Evolutionary conservation across 2,888 invertebrate genomes (phyloP), one percentile per base, ranked within the genome.

Genomic region (Emesis furor): DNA sequence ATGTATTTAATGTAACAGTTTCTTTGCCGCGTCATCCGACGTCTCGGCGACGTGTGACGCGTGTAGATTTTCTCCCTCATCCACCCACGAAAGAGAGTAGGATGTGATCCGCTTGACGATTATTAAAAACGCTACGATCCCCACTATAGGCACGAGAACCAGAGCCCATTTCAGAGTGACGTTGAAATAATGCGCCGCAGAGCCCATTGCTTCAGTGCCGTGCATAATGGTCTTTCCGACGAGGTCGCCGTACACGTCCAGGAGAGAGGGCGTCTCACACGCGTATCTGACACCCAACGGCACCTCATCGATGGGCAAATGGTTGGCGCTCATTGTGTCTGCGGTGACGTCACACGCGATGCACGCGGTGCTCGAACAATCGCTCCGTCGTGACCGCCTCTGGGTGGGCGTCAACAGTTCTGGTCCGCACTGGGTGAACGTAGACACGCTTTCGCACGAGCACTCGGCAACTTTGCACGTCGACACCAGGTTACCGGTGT

Each of bases 81-180:
- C 42, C 42, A 42, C 42, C 42, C 10, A 42, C 42, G 42, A 42
- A 2, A 42, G 42, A 10, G 42, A 10, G 42, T 42, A 42, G 42
- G 42, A 10, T 42, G 42, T 42, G 42, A 10, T 42, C 42, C 42
- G 42, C 10, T 42, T 42, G 42, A 42, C 42, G 42, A 42, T 42
- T 6, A 59, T 24, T 59, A 59, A 24, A 59, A 59, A 59, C 17
- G 24, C 42, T 71, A 72, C 10, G 24, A 72, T 51, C 32, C 46
- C 72, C 72, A 72, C 72, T 42, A 72, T 51, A 14, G 72, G 46
- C 30, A 72, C 42, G 32, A 72, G n/a, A 30, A 51, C 42, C 72
- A 72, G n/a, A 10, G 32, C 32, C 72, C 72, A 72, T 72, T 72
- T 72, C 14, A 72, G 51, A 24, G 46, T n/a, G 72, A 72, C 72